Percentiles rank a stretch among this genome's conserved stretches.
Evolutionary conservation across 2,113 vertebrate genomes (phyloP).

Genomic region (Neolamprologus sp.): DNA sequence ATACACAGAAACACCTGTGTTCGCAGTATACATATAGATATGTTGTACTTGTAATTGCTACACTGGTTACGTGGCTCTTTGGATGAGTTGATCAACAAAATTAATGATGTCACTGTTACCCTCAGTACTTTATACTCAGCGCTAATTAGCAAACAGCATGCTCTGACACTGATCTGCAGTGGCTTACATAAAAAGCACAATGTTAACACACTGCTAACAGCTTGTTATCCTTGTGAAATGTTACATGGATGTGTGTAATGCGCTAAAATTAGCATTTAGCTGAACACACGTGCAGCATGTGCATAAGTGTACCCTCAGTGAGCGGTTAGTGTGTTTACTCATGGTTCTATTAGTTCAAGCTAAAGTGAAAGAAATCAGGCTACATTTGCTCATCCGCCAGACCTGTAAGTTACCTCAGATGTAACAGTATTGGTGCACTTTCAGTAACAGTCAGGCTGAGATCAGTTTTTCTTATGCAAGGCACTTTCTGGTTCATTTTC

Average conservation of each 20-base stretch:
- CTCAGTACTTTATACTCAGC: not conserved
- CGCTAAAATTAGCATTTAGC: not conserved
- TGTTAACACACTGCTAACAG: not conserved
- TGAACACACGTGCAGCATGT: not conserved
- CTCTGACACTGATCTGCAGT: not conserved
- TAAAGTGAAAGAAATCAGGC: not conserved
- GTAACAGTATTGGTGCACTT: not conserved
- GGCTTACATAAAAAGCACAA: not conserved
- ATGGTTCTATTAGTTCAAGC: not conserved
- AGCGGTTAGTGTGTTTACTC: not conserved
- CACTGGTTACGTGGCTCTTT: not conserved
- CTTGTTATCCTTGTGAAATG: not conserved
- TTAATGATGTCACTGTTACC: not conserved
- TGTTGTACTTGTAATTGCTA: not conserved
- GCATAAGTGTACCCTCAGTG: not conserved
- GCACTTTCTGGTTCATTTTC: not conserved
- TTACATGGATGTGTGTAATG: not conserved
- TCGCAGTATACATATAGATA: not conserved
- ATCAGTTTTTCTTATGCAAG: not conserved
- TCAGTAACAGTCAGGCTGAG: not conserved
- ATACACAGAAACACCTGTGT: constrained; percentile 12
- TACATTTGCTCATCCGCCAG: not conserved
- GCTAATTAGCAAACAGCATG: not conserved
- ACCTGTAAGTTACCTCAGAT: not conserved
- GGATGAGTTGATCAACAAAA: not conserved